Percentiles rank a stretch among this genome's conserved stretches.
These are phyloP conservation scores for Pherbina coryleti DNA, from an alignment of 2,888 invertebrate genomes.

Conservation along the genomic window DNA sequence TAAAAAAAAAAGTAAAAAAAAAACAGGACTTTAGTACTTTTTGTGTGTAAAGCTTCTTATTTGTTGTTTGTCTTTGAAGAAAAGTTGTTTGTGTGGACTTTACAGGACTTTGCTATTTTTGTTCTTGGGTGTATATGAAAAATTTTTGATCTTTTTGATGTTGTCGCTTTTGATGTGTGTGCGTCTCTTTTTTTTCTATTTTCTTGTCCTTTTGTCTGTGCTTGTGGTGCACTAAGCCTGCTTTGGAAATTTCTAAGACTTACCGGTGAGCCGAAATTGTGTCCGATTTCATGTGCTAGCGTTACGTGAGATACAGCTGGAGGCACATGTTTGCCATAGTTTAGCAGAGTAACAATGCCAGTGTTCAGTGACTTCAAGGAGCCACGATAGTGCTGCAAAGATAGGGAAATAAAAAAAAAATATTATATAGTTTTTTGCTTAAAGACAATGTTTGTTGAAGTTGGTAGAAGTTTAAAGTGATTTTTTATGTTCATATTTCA, in stretches of 20 bases:
- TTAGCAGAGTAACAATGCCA: slow-evolving; percentile 96
- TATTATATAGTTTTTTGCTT: neutral
- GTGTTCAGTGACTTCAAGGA: slow-evolving; percentile 96
- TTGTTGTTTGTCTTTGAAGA: neutral
- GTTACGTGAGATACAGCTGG: slow-evolving; percentile 99
- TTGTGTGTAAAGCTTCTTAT: neutral
- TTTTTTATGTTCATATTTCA: too few relatives aligned
- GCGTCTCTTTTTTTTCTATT: neutral
- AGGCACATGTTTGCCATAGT: slow-evolving; percentile 98
- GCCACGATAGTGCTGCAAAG: slow-evolving; percentile 89
- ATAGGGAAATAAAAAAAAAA: neutral
- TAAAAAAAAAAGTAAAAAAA: neutral
- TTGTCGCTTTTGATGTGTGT: neutral
- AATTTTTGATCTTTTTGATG: neutral
- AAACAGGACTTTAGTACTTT: neutral
- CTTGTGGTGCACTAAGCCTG: neutral
- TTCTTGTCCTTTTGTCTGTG: neutral
- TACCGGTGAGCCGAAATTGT: slow-evolving; percentile 98
- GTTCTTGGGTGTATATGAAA: neutral
- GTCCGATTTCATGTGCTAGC: slow-evolving; percentile 98
- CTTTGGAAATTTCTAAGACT: slow-evolving; percentile 59
- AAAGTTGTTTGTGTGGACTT: slow-evolving; percentile 11
- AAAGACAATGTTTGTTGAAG: too few relatives aligned
- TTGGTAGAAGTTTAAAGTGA: too few relatives aligned
- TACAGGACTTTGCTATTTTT: neutral